A percentile compares a stretch with the other conserved stretches of the same genome.
Evolutionary conservation across 2,113 vertebrate species (phyloP).

Genomic region (Macroglossus sobrinus): DNA sequence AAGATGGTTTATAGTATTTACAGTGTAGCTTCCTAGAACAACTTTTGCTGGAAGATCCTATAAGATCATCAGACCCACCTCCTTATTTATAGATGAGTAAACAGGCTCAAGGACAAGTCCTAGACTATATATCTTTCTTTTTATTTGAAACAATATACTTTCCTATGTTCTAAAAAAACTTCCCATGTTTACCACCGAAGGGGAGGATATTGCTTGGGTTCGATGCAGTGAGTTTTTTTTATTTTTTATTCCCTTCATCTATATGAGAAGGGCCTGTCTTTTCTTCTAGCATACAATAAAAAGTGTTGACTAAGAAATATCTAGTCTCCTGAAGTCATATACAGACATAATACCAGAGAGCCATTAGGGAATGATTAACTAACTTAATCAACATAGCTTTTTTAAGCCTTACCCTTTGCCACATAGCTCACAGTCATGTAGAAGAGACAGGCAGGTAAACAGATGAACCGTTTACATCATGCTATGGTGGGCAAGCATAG

Average conservation of each 20-base stretch:
- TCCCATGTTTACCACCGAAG: not conserved
- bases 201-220: not conserved
- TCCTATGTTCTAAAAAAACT: not conserved
- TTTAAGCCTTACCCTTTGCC: not conserved
- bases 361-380: not conserved
- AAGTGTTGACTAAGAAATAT: not conserved
- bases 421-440: fast-evolving
- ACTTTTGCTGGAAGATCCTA: constrained; percentile 3
- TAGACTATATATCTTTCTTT: not conserved
- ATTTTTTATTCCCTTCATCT: not conserved
- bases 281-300: not conserved
- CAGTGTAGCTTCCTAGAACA: not conserved
- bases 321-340: not conserved
- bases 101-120: not conserved
- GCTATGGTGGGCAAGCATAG: not conserved
- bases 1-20: not conserved
- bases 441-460: not conserved
- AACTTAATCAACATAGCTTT: not conserved
- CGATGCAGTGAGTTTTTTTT: not conserved
- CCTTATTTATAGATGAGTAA: not conserved
- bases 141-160: not conserved
- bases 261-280: not conserved
- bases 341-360: not conserved
- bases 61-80: not conserved
- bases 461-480: not conserved